phyloP scores from a whole-genome alignment of 2,888 invertebrate genomes.

The Ectemnius cavifrons region DNA sequence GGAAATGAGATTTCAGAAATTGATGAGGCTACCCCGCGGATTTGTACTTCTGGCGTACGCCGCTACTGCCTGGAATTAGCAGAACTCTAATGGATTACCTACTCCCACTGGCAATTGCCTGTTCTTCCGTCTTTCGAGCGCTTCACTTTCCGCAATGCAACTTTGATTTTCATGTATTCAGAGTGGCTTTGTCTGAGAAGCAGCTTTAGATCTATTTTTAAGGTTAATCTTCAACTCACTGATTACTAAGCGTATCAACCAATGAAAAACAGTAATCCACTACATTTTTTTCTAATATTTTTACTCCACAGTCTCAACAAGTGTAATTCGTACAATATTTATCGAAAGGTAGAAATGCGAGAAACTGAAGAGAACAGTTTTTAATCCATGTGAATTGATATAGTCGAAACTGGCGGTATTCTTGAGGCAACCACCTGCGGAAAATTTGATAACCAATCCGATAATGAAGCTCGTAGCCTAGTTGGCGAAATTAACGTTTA shows the following conservation, averaged over 20 bases:
- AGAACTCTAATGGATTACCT: constrained; percentile 4
- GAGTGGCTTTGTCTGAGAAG: no score
- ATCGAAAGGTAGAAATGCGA: not conserved
- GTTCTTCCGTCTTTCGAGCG: no score
- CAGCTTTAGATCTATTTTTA: no score
- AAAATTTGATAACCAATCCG: constrained; percentile 50
- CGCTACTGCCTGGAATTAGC: not conserved
- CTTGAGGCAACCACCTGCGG: constrained; percentile 38
- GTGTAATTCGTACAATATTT: no score
- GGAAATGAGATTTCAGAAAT: constrained; percentile 10
- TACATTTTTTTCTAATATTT: no score
- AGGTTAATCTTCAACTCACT: no score
- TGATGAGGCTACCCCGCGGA: not conserved
- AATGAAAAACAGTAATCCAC: no score
- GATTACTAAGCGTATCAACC: no score
- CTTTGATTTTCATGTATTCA: no score
- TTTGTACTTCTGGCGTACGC: not conserved
- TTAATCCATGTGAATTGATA: constrained; percentile 20
- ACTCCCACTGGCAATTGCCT: no score
- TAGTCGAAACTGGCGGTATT: constrained; percentile 38
- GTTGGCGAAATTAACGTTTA: constrained; percentile 54
- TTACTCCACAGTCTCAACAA: no score
- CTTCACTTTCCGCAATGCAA: no score
- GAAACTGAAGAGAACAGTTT: constrained; percentile 16
- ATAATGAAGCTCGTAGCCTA: constrained; percentile 40